These are phyloP conservation scores for Epizoanthus scotinus DNA, from an alignment of 92 coral and sea anemone genomes.

Conservation along the genomic window DNA sequence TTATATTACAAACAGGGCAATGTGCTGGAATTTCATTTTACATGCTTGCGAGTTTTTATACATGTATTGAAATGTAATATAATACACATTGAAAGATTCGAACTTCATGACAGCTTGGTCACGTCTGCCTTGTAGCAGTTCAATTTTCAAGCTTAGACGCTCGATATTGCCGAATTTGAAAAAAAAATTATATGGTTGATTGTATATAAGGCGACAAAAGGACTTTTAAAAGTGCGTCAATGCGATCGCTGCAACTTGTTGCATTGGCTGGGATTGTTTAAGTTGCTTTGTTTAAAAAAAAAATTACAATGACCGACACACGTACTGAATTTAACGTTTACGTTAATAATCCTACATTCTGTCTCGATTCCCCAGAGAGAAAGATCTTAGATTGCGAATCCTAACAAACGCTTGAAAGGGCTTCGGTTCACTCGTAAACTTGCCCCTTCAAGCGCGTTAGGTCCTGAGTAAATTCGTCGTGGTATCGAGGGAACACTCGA, in stretches of 20 bases:
- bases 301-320: constrained; percentile 8
- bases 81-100: no score
- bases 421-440: background rate
- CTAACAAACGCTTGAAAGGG: background rate
- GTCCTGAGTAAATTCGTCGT: background rate
- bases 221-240: background rate
- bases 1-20: no score
- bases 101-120: no score
- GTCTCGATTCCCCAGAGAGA: constrained; percentile 12
- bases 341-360: background rate
- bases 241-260: background rate
- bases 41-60: no score
- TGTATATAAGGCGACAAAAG: background rate
- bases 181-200: background rate
- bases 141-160: no score
- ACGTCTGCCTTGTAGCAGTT: no score
- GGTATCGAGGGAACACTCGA: constrained; percentile 29
- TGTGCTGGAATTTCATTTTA: no score
- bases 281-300: constrained; percentile 1
- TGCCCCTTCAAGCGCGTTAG: background rate
- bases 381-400: background rate
- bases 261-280: background rate
- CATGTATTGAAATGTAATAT: no score
- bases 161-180: no score
- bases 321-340: background rate